Base-by-base conservation (phyloP, 53 echinoderm and acorn worm species). In the Temnopleurus reevesii region DNA sequence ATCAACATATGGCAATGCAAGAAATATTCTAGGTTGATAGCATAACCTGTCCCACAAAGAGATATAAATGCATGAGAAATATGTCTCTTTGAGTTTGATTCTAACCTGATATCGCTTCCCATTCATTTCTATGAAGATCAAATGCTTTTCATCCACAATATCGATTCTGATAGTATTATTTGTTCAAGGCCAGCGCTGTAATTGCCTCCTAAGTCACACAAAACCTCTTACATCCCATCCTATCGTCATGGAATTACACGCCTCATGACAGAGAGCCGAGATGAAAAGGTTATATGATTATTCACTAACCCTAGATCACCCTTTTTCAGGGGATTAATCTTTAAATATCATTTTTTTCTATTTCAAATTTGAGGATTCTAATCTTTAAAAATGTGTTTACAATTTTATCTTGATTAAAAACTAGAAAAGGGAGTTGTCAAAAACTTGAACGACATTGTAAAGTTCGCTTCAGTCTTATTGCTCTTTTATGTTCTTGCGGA, bases 81-180 rank as follows among this genome's bases (percentile, higher is more conserved):
- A 5, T 5, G 46, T 49, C 7, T 49, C 79, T 46, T 46, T 79
- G 46, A 79, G 27, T 34, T 28, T 28, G 47, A 49, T 79, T 79
- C 49, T 47, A 25, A 30, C 27, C 51, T 27, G 79, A 26, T 79
- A 79, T 79, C 15, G 30, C 27, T 79, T 79, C 27, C 4, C 79
- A 47, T 79, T 30, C 30, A 49, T 12, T 17, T 49, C 28, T 9
- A 17, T 29, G 17, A 24, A 47, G 79, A 79, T 46, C 79, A 79
- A 79, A 79, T 28, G 38, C 28, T 29, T 77, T 79, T 49, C 26
- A 47, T 15, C 15, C 12, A 30, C 49, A 49, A 49, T 79, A 79
- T 79, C 51, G 26, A 79, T 29, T 46, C 71, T 25, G 79, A 79
- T 79, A 49, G 30, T 47, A 79, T 79, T 79, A 47, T 79, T 28